Base-by-base conservation (phyloP, 1,140 invertebrate genomes). In the Augochlora pura region DNA sequence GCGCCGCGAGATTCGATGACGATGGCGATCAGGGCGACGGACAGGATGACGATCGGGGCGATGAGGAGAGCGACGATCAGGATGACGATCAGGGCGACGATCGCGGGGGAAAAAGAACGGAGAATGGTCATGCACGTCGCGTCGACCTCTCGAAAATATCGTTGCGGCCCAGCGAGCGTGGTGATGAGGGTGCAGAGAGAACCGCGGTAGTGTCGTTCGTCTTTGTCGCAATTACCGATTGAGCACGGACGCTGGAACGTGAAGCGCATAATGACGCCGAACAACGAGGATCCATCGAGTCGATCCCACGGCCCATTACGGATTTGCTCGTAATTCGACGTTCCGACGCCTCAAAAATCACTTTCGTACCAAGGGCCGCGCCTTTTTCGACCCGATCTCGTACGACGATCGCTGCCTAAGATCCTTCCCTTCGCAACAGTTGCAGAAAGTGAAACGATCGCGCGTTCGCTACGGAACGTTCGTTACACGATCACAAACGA, bases 201-300 rank as follows among this genome's bases (percentile, higher is more conserved):
- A 69, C 8, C 74, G 71, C 76, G 66, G 72, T 72, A 77, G 80
- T 85, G 84, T 88, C 87, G 74, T 84, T 85, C 75, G 81, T 83
- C 78, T 88, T 88, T 81, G 80, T 77, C 67, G 80, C 81, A 89
- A 89, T 90, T 89, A 90, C 87, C 88, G 77, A 90, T 90, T 90
- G 88, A 87, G 62, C 86, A 90, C 86, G 89, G 87, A 84, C 72
- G 74, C 38, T 54, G 60, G 70, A 63, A 82, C 70, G 73, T 71
- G 80, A 68, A 85, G 73, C 69, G 77, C 73, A 70, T 81, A 86
- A 77, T 67, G 66, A 80, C 65, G 63, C 59, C 72, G 71, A 73
- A 71, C 84, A 86, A 85, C 78, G 77, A 86, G 86, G 78, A 82
- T 78, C 66, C 74, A 81, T 86, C 80, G 76, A 62, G 39, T 86